phyloP scores from a whole-genome alignment of 2,888 invertebrate genomes.

The Plagiodera versicolora region DNA sequence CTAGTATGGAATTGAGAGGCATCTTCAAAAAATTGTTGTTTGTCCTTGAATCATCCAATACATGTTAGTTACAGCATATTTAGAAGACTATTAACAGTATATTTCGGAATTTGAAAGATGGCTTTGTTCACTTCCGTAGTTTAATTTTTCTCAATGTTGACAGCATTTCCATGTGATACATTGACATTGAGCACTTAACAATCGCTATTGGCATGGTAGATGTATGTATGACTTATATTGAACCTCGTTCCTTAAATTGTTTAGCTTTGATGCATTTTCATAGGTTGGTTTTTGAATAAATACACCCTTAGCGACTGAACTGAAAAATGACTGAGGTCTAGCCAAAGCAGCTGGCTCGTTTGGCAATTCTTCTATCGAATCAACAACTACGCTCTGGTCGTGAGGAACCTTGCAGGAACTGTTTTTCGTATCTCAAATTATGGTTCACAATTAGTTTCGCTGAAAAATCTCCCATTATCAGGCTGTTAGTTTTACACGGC shows the following conservation, averaged over 20 bases:
- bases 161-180: constrained; percentile 27
- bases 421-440: background rate
- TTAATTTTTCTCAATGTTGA: constrained; percentile 29
- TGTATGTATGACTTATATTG: constrained; percentile 28
- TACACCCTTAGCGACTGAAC: constrained; percentile 15
- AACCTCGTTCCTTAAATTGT: constrained; percentile 28
- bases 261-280: constrained; percentile 29
- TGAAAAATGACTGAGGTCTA: constrained; percentile 24
- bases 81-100: constrained; percentile 31
- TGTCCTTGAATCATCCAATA: constrained; percentile 21
- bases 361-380: constrained; percentile 25
- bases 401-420: constrained; percentile 1
- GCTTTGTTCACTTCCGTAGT: constrained; percentile 33
- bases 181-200: constrained; percentile 28
- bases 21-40: background rate
- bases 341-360: constrained; percentile 15
- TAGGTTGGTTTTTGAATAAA: constrained; percentile 17
- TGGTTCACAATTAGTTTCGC: constrained; percentile 2
- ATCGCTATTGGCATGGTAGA: constrained; percentile 29
- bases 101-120: constrained; percentile 29
- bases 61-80: constrained; percentile 27
- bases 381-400: constrained; percentile 12
- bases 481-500: background rate
- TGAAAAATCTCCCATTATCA: background rate
- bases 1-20: too few species aligned